Evolutionary conservation across 2,113 vertebrate genomes (phyloP).

Genomic region (Echinops telfairi): DNA sequence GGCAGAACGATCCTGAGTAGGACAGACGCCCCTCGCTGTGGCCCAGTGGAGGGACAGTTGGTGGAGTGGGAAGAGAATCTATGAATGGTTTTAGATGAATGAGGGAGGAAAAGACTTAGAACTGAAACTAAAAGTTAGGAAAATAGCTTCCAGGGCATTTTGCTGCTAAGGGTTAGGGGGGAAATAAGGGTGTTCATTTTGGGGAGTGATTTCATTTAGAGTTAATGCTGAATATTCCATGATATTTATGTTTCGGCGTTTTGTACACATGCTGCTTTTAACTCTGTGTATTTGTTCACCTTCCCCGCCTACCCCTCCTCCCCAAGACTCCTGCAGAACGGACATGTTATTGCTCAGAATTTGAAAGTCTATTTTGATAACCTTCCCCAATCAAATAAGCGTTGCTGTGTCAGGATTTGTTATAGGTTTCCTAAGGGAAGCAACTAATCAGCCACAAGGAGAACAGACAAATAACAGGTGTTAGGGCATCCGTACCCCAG

Average conservation of each 20-base stretch:
- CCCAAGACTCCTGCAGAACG: conserved; percentile 28
- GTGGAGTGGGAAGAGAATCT: neutral
- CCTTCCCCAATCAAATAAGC: conserved; percentile 11
- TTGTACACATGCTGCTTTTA: neutral
- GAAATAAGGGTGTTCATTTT: neutral
- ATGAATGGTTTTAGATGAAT: rapidly evolving
- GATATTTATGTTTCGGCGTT: neutral
- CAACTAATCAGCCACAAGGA: neutral
- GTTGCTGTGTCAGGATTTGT: neutral
- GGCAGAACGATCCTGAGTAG: neutral
- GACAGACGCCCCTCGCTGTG: neutral
- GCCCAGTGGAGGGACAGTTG: neutral
- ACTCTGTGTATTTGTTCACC: no score
- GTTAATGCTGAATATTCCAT: neutral
- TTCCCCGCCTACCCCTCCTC: neutral
- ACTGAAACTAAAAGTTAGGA: no score
- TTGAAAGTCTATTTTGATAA: neutral
- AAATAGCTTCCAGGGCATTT: neutral
- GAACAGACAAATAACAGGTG: neutral
- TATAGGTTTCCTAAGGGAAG: neutral
- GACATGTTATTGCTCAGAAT: neutral
- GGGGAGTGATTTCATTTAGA: neutral
- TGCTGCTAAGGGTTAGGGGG: neutral
- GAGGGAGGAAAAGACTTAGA: rapidly evolving
- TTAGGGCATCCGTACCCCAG: neutral